Evolutionary conservation across 37 sponge, comb jelly and placozoan genomes (phyloP), one percentile per base, ranked within the genome.

Genomic region (Ianthella basta): DNA sequence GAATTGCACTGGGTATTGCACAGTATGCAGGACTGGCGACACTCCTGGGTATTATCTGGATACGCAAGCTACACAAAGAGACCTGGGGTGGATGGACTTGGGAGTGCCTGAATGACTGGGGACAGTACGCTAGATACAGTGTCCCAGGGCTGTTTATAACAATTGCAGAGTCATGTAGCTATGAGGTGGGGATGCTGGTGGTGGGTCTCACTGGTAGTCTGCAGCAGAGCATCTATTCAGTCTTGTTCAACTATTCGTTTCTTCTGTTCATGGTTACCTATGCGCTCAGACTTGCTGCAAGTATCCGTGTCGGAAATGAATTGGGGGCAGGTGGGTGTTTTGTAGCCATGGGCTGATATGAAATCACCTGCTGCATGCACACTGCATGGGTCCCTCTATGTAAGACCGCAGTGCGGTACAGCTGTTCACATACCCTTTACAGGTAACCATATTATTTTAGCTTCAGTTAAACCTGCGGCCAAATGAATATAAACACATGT

Each of bases 61-160:
- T 30, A 25, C 35, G 83, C 10, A 83, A 86, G 79, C 87, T 90
- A 0, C 87, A 90, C 80, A 86, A 75, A 39, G 32, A 79, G 80
- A 90, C 91, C 35, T 90, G 91, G 91, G 83, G 83, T 2, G 92
- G 92, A 55, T 91, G 92, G 92, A 91, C 80, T 38, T 79, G 81
- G 82, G 92, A 91, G 59, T 55, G 86, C 59, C 79, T 91, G 80
- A 59, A 85, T 8, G 88, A 82, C 37, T 91, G 92, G 92, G 63
- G 85, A 27, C 75, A 80, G 67, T 91, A 85, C 54, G 20, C 68
- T 15, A 80, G 69, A 73, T 69, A 83, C 24, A 88, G 82, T 54
- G 33, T 91, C 15, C 92, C 92, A 29, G 92, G 92, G 3, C 38
- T 85, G 30, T 6, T 85, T n/a, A 88, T 85, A 79, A 74, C 40